A percentile compares a stretch with the other conserved stretches of the same genome.
Conservation (phyloP, 2,888 invertebrate genomes). For the Mesorhabditis belari region DNA sequence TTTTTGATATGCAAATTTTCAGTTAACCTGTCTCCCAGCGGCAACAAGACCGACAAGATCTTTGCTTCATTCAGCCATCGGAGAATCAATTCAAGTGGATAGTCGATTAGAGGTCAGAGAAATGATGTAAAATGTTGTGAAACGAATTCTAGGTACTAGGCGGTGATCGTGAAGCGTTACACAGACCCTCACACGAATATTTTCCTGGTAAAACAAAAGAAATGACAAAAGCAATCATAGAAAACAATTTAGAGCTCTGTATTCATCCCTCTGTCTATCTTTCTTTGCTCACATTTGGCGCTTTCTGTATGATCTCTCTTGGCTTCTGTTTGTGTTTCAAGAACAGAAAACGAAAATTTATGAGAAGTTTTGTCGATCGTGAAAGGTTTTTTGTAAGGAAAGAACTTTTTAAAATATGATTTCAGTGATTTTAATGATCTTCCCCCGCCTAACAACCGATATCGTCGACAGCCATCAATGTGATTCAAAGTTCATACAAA, state of each 20-base stretch:
- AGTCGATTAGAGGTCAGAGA: background rate
- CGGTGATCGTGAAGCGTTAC: background rate
- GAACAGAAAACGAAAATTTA: conserved; percentile 1
- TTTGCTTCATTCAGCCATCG: background rate
- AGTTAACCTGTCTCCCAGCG: background rate
- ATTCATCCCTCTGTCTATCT: conserved; percentile 14
- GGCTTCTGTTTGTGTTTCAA: conserved; percentile 12
- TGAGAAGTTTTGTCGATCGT: background rate
- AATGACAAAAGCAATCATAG: background rate
- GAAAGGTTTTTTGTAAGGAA: background rate
- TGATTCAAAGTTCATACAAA: no score
- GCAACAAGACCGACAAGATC: background rate
- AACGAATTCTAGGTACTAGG: background rate
- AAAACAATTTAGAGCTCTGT: conserved; percentile 13
- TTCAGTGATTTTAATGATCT: no score
- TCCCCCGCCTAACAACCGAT: background rate
- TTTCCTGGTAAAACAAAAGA: background rate
- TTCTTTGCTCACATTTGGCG: conserved; percentile 7
- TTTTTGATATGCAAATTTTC: background rate
- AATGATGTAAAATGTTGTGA: background rate
- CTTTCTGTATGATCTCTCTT: conserved; percentile 9
- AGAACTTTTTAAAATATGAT: no score
- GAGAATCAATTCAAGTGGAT: background rate
- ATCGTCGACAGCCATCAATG: background rate
- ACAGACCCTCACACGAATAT: background rate